Evolutionary conservation across 2,113 vertebrate genomes (phyloP).

Genomic region (Ptilorrhoa leucosticta): DNA sequence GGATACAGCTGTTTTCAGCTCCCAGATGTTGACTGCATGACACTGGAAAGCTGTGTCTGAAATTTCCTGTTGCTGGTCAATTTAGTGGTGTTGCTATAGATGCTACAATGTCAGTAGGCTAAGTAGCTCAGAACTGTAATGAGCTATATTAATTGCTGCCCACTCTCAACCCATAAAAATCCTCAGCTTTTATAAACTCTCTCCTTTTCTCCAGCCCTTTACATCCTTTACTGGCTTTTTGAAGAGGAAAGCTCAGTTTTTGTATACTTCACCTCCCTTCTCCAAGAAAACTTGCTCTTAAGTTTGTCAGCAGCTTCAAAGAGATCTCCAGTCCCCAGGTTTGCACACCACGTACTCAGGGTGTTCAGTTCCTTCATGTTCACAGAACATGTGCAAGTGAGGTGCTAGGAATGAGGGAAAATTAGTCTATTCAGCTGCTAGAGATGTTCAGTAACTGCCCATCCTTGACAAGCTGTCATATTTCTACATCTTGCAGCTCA

Average conservation of each 20-base stretch:
- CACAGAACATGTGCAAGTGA: fast-evolving
- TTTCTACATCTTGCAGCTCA: neutral
- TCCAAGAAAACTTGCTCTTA: neutral
- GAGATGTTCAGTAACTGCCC: neutral
- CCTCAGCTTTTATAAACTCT: neutral
- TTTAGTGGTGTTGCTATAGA: neutral
- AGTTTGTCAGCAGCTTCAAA: neutral
- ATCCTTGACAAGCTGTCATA: neutral
- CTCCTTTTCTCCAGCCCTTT: neutral
- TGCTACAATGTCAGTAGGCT: neutral
- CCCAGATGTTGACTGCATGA: neutral
- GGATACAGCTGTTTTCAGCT: neutral
- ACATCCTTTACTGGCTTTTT: neutral
- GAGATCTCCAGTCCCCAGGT: neutral
- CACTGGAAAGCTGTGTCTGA: neutral
- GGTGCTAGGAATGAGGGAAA: neutral
- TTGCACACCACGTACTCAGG: neutral
- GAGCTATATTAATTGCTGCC: neutral
- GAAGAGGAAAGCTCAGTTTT: neutral
- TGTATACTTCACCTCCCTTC: neutral
- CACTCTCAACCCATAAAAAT: neutral
- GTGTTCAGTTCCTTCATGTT: neutral
- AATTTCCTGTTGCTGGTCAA: neutral
- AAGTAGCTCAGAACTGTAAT: neutral
- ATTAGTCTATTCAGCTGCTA: neutral